phyloP scores from a whole-genome alignment of 2,113 vertebrate genomes.

The Hylia prasina region DNA sequence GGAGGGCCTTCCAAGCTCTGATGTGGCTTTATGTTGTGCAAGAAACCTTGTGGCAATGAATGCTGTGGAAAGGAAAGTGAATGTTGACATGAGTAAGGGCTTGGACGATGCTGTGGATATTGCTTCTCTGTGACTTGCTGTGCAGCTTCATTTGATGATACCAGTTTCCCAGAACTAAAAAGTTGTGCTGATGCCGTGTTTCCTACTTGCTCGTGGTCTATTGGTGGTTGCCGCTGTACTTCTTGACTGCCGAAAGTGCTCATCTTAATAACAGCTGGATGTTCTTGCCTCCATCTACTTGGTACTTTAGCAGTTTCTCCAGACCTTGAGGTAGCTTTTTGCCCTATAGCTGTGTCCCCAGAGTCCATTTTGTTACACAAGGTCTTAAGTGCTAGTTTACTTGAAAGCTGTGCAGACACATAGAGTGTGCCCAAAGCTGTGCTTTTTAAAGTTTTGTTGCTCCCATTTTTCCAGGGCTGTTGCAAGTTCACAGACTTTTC shows the following conservation, averaged over 20 bases:
- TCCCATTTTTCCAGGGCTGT: constrained; percentile 72
- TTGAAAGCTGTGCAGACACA: constrained; percentile 78
- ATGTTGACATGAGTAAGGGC: constrained; percentile 83
- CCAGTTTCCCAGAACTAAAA: constrained; percentile 84
- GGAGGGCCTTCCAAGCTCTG: constrained; percentile 88
- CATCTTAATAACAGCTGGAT: constrained; percentile 82
- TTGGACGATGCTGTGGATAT: constrained; percentile 80
- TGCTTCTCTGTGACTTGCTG: constrained; percentile 84
- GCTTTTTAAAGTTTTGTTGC: constrained; percentile 73
- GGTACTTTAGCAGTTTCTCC: constrained; percentile 86
- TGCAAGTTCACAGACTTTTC: constrained; percentile 58
- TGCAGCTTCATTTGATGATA: constrained; percentile 74
- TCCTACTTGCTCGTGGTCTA: constrained; percentile 80
- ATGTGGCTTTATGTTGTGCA: constrained; percentile 88
- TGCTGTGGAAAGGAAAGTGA: constrained; percentile 92
- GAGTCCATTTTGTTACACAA: constrained; percentile 88
- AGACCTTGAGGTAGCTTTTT: constrained; percentile 87
- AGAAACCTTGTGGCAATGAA: constrained; percentile 86
- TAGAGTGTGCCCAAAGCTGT: constrained; percentile 75
- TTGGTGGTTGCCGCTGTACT: constrained; percentile 77
- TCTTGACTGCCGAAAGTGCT: constrained; percentile 86
- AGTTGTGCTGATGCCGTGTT: constrained; percentile 79
- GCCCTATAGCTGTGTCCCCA: constrained; percentile 83
- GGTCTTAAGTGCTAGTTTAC: constrained; percentile 77
- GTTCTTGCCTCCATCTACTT: constrained; percentile 91